phyloP scores from a whole-genome alignment of 2,113 vertebrate species.

The Phylloscopus trochilus region DNA sequence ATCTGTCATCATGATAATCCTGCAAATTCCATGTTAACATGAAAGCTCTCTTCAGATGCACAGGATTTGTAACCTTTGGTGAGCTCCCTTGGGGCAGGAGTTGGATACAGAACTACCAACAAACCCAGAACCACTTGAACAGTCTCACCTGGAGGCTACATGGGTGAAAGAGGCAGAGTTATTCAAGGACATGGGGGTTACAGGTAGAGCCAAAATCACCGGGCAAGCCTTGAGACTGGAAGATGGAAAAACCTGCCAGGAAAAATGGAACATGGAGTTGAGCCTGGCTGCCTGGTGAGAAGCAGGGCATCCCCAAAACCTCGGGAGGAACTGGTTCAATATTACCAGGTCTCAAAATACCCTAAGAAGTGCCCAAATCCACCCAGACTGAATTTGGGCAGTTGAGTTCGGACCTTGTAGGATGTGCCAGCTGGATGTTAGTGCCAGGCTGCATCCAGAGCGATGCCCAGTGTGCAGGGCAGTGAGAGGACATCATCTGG shows the following conservation, averaged over 20 bases:
- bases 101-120: not conserved
- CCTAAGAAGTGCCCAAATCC: not conserved
- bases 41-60: not conserved
- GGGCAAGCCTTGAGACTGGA: not conserved
- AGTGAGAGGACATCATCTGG: not conserved
- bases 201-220: not conserved
- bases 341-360: not conserved
- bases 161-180: rapidly evolving
- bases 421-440: not conserved
- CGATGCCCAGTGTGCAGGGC: not conserved
- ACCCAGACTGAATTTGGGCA: not conserved
- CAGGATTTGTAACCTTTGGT: not conserved
- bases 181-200: rapidly evolving
- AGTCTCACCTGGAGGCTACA: not conserved
- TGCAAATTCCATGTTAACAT: not conserved
- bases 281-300: not conserved
- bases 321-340: not conserved
- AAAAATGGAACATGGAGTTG: not conserved
- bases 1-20: not conserved
- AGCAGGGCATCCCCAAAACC: not conserved
- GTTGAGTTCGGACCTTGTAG: not conserved
- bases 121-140: not conserved
- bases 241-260: not conserved
- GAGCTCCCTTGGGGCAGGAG: not conserved
- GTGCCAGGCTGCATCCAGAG: not conserved